phyloP scores from a whole-genome alignment of 2,113 vertebrate species.

The Phainopepla nitens region DNA sequence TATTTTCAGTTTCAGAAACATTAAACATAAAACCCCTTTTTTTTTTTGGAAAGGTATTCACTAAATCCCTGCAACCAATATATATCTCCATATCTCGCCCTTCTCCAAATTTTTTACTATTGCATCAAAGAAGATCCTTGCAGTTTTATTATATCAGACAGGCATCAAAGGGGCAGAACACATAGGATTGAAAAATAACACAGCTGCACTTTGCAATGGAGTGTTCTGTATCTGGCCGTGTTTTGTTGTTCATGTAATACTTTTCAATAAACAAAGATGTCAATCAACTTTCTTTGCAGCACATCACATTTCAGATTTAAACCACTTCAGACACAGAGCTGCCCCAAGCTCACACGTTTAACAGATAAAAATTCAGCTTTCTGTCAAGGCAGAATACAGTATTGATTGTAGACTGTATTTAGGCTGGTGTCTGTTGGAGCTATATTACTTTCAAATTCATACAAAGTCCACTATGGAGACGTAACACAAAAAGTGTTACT shows the following conservation, averaged over 20 bases:
- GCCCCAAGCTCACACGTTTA: slow-evolving; percentile 79
- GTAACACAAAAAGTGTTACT: slow-evolving; percentile 40
- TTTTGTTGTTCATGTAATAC: slow-evolving; percentile 81
- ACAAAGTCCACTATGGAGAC: slow-evolving; percentile 17
- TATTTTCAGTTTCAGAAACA: slow-evolving; percentile 58
- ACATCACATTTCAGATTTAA: slow-evolving; percentile 80
- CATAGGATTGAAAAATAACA: slow-evolving; percentile 76
- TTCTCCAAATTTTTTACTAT: slow-evolving; percentile 67
- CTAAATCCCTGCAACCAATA: background rate
- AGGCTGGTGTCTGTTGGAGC: slow-evolving; percentile 59
- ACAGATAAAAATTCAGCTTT: slow-evolving; percentile 83
- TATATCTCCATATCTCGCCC: background rate
- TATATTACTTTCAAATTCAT: slow-evolving; percentile 67
- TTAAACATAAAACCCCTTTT: background rate
- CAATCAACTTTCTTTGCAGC: slow-evolving; percentile 78
- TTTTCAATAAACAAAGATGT: slow-evolving; percentile 86
- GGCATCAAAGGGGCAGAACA: slow-evolving; percentile 74
- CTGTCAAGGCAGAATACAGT: slow-evolving; percentile 76
- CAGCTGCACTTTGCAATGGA: slow-evolving; percentile 68
- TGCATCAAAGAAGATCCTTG: slow-evolving; percentile 67
- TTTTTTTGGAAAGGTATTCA: background rate
- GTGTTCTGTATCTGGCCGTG: slow-evolving; percentile 63
- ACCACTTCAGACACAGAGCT: slow-evolving; percentile 78
- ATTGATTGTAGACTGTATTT: slow-evolving; percentile 77
- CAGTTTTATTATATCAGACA: slow-evolving; percentile 74